Evolutionary conservation across 2,797 vertebrate species (phyloP).

Genomic region (Poeciliopsis turneri): DNA sequence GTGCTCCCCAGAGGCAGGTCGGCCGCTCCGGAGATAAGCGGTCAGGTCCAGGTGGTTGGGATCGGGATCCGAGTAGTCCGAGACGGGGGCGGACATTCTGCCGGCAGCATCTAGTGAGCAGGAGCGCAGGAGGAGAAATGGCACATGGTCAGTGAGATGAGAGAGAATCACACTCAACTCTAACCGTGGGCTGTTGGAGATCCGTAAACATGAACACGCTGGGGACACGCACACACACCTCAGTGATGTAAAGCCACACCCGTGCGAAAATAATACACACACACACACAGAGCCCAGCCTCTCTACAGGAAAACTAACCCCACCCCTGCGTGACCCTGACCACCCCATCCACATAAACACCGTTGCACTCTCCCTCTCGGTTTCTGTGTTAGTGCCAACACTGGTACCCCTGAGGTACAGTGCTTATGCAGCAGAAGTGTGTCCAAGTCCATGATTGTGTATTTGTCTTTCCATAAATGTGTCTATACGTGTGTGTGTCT

Average conservation of each 20-base stretch:
- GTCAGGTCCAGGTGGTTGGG: conserved; percentile 69
- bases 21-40: conserved; percentile 81
- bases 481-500: conserved; percentile 60
- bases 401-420: conserved; percentile 67
- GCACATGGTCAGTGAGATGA: conserved; percentile 62
- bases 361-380: conserved; percentile 21
- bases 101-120: conserved; percentile 75
- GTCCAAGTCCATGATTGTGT: conserved; percentile 44
- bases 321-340: conserved; percentile 54
- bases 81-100: conserved; percentile 77
- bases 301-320: conserved; percentile 48
- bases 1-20: conserved; percentile 82
- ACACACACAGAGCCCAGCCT: conserved; percentile 23
- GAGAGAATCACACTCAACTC: conserved; percentile 28
- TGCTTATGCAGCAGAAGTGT: conserved; percentile 87
- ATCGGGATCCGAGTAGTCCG: conserved; percentile 83
- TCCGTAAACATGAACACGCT: conserved; percentile 34
- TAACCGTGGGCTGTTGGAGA: conserved; percentile 18
- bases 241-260: conserved; percentile 70
- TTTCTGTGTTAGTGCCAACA: conserved; percentile 55
- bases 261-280: conserved; percentile 39
- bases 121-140: conserved; percentile 67
- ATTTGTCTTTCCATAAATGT: conserved; percentile 41
- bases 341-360: conserved; percentile 5
- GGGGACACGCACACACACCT: conserved; percentile 23